These are phyloP conservation scores for Menidia menidia DNA, from an alignment of 2,797 vertebrate genomes.

Conservation along the genomic window DNA sequence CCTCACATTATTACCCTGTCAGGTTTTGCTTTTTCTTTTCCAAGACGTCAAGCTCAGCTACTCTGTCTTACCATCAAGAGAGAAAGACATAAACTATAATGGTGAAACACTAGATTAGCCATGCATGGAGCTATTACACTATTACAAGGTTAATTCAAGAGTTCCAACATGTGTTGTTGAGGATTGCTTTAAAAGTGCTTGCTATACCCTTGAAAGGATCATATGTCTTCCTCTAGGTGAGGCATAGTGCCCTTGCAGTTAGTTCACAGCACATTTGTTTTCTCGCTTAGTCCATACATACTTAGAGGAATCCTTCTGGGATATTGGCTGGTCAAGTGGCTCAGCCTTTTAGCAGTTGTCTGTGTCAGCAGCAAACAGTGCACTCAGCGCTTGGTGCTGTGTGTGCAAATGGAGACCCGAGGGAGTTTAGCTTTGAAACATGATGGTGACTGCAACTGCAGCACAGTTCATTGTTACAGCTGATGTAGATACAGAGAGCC, in stretches of 20 bases:
- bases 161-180: slow-evolving; percentile 8
- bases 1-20: slow-evolving; percentile 62
- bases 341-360: slow-evolving; percentile 62
- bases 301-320: slow-evolving; percentile 54
- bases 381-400: slow-evolving; percentile 53
- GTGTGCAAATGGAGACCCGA: slow-evolving; percentile 68
- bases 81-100: slow-evolving; percentile 15
- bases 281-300: slow-evolving; percentile 26
- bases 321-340: slow-evolving; percentile 51
- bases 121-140: slow-evolving; percentile 5
- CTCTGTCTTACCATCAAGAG: slow-evolving; percentile 9
- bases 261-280: slow-evolving; percentile 44
- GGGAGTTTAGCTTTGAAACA: slow-evolving; percentile 51
- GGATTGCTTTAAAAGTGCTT: slow-evolving; percentile 1
- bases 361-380: slow-evolving; percentile 69
- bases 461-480: slow-evolving; percentile 52
- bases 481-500: slow-evolving; percentile 57
- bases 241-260: slow-evolving; percentile 30
- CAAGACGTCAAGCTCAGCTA: background rate
- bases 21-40: slow-evolving; percentile 49
- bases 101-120: slow-evolving; percentile 15
- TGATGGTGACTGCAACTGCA: slow-evolving; percentile 58
- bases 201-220: slow-evolving; percentile 5
- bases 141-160: slow-evolving; percentile 25
- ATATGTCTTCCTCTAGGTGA: slow-evolving; percentile 21